Evolutionary conservation across 2,113 vertebrate species (phyloP).

Genomic region (Gallinago paraguaiae): DNA sequence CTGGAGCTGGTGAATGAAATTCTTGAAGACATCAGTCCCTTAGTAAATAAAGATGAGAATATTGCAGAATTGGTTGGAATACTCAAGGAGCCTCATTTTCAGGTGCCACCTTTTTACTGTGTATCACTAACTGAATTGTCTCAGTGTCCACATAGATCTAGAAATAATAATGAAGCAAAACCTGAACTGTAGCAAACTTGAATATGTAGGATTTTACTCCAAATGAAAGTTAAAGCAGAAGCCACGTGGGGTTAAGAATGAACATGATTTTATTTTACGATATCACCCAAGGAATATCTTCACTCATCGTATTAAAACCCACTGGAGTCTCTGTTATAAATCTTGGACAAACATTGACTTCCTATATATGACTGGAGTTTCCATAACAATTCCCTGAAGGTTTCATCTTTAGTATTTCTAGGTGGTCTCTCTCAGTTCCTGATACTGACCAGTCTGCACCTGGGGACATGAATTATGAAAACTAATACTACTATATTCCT

Average conservation of each 20-base stretch:
- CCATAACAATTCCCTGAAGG: not conserved
- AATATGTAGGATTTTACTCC: not conserved
- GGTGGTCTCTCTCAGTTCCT: not conserved
- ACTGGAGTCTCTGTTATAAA: not conserved
- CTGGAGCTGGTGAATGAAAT: conserved; percentile 92
- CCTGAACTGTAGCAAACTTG: not conserved
- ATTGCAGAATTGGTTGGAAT: conserved; percentile 88
- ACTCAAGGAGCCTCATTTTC: conserved; percentile 94
- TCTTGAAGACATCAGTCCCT: conserved; percentile 88
- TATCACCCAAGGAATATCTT: not conserved
- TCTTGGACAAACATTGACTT: not conserved
- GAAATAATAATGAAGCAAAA: not conserved
- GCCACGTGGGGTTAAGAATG: not conserved
- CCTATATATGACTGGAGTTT: not conserved
- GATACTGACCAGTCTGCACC: not conserved
- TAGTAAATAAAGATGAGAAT: conserved; percentile 82
- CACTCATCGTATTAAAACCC: not conserved
- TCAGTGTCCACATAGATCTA: not conserved
- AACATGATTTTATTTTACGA: not conserved
- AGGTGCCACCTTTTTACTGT: conserved; percentile 76
- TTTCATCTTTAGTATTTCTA: not conserved
- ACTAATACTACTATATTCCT: not conserved
- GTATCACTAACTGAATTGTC: not conserved
- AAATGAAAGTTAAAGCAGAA: not conserved
- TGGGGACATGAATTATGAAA: not conserved